Base-by-base conservation (phyloP, 1,140 invertebrate species). In the Cydia fagiglandana region DNA sequence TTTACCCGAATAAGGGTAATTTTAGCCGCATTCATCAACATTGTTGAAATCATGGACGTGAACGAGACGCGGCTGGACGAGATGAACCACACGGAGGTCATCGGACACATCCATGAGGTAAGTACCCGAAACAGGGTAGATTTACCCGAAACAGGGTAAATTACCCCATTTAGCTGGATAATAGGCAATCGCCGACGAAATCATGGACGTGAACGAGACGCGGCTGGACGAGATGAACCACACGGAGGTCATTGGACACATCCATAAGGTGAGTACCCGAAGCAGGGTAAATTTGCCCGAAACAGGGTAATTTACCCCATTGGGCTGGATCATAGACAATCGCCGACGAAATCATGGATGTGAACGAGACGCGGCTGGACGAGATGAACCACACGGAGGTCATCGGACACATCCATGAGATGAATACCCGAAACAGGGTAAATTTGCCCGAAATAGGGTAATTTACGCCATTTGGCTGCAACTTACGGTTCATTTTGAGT, bases 31-130 rank as follows among this genome's bases (percentile, higher is more conserved):
- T 12, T 47, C 45, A 47, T 2, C 0, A 2, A 10, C 7, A 7
- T 97, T 70, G 98, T 99, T 94, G 98, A 99, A 93, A 99, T 99
- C 88, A 94, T 99, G 90, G 97, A 99, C 94, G 97, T 99, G 64
- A 99, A 99, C 93, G 98, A 98, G 80, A 96, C 96, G 75, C 96
- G 95, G 56, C 93, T 99, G 83, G 97, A 98, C 85, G 96, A 98
- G 89, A 96, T 97, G 86, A 96, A 97, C 76, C 96, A 98, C 87
- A 95, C 96, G 0, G 97, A 98, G 94, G 97, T 98, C 84, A 97
- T 98, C 83, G 96, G 96, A 68, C 97, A 99, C 91, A 98, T 99
- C 91, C 97, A 98, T 92, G 96, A 98, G 96, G 98, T 98, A 89
- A n/a, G 1, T 50, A 50, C 47, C 47, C 12, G 47, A 50, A 15